Conservation (phyloP, 92 coral and sea anemone species). For the Paragorgia papillata region DNA sequence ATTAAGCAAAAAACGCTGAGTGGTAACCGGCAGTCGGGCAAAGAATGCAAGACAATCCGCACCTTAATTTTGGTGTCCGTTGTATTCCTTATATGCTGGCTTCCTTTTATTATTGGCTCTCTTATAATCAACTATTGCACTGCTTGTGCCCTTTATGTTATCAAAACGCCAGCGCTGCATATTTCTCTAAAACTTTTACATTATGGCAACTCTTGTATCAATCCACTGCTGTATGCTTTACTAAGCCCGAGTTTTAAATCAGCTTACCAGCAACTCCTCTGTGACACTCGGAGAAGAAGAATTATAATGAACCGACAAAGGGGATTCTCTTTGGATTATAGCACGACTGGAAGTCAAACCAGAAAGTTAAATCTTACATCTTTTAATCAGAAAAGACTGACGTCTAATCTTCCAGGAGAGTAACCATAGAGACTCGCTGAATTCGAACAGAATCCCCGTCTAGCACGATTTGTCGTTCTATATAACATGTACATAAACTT, state of each 20-base stretch:
- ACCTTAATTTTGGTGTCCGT: slow-evolving; percentile 13
- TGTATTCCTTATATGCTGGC: slow-evolving; percentile 24
- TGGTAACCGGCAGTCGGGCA: slow-evolving; percentile 2
- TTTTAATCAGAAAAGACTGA: not conserved
- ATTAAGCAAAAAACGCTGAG: not conserved
- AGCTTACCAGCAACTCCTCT: slow-evolving; percentile 17
- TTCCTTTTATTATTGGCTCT: slow-evolving; percentile 29
- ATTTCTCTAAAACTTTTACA: slow-evolving; percentile 20
- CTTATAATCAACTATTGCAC: slow-evolving; percentile 19
- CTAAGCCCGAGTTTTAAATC: slow-evolving; percentile 39
- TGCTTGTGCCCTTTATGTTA: slow-evolving; percentile 9
- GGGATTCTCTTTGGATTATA: not conserved
- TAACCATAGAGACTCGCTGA: not conserved
- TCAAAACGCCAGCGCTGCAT: slow-evolving; percentile 4
- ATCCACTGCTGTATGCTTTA: slow-evolving; percentile 30
- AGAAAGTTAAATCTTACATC: not conserved
- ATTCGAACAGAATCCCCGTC: no score
- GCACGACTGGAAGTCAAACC: not conserved
- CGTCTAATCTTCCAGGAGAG: not conserved
- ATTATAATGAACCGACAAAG: not conserved
- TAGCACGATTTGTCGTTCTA: no score
- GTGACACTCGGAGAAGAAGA: slow-evolving; percentile 1
- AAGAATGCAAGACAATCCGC: slow-evolving; percentile 30
- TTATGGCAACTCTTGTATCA: slow-evolving; percentile 12
- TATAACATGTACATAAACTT: no score